phyloP scores from a whole-genome alignment of 2,888 invertebrate species.

The Cantharis nigra region DNA sequence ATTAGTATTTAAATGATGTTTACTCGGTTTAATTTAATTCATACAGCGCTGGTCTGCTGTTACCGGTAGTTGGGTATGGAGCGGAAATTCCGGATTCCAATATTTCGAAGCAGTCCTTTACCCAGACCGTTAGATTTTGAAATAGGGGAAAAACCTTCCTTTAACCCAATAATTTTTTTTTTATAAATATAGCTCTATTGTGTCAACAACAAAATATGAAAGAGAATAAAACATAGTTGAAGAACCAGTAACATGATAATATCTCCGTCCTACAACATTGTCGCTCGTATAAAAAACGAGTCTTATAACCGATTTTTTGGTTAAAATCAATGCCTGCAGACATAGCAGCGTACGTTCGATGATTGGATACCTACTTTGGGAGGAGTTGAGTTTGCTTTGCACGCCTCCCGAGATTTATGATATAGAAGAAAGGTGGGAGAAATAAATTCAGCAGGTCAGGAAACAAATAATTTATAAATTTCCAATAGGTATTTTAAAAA shows the following conservation, averaged over 20 bases:
- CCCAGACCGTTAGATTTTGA: too few relatives aligned
- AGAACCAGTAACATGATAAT: constrained; percentile 24
- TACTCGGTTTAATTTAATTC: not conserved
- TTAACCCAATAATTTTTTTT: not conserved
- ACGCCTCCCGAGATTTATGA: constrained; percentile 30
- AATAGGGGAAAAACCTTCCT: too few relatives aligned
- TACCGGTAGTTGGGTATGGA: not conserved
- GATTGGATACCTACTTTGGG: constrained; percentile 27
- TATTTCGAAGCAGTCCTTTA: not conserved
- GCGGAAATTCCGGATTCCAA: not conserved
- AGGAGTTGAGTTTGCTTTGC: constrained; percentile 15
- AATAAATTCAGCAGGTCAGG: constrained; percentile 18
- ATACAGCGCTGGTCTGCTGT: not conserved
- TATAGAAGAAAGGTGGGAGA: constrained; percentile 19
- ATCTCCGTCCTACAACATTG: constrained; percentile 6
- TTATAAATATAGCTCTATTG: not conserved
- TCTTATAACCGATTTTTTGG: constrained; percentile 16
- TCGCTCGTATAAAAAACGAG: constrained; percentile 12
- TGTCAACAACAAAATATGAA: not conserved
- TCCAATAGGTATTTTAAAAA: not conserved
- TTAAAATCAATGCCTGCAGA: constrained; percentile 24
- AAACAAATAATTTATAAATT: constrained; percentile 2
- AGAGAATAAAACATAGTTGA: constrained; percentile 10
- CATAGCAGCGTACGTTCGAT: constrained; percentile 12
- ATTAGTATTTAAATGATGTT: not conserved